phyloP scores from a whole-genome alignment of 2,113 vertebrate genomes.

The Neolamprologus kungweensis region DNA sequence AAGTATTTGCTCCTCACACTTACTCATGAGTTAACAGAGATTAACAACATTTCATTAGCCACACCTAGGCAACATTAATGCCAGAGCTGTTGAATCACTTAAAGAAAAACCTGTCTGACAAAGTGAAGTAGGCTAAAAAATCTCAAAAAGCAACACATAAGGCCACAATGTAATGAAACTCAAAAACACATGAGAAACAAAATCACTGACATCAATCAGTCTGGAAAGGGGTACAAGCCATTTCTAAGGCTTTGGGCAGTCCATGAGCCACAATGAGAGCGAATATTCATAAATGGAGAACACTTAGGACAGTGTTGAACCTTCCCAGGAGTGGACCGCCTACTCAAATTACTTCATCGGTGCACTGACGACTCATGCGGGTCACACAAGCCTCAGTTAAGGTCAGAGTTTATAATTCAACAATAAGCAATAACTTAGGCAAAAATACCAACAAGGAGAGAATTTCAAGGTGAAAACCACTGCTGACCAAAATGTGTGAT shows the following conservation, averaged over 20 bases:
- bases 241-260: not conserved
- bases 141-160: not conserved
- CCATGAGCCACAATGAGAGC: not conserved
- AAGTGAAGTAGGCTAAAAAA: not conserved
- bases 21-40: not conserved
- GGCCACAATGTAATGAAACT: not conserved
- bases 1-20: not conserved
- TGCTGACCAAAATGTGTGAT: not conserved
- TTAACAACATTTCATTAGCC: not conserved
- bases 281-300: not conserved
- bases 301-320: not conserved
- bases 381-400: not conserved
- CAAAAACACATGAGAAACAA: not conserved
- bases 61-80: not conserved
- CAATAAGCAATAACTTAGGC: not conserved
- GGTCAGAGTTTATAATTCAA: not conserved
- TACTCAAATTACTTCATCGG: not conserved
- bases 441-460: not conserved
- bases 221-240: not conserved
- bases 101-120: not conserved
- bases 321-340: not conserved
- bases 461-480: not conserved
- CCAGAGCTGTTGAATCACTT: not conserved
- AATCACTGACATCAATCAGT: not conserved
- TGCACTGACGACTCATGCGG: not conserved